Conservation (phyloP, 2,113 vertebrate species). For the Podilymbus podiceps region DNA sequence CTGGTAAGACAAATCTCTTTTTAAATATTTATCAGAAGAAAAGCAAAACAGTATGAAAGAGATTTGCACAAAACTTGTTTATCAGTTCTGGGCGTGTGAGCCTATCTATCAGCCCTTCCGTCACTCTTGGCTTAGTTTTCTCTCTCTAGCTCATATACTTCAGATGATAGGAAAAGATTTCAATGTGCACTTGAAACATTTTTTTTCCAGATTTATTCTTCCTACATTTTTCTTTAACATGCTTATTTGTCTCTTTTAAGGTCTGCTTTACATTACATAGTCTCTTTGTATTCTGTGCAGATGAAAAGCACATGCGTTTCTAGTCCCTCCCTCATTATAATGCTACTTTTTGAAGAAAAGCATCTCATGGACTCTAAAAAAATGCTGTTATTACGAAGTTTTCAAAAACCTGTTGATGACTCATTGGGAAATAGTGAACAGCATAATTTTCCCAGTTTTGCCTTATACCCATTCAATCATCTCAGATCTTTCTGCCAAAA, state of each 20-base stretch:
- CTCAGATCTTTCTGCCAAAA: not conserved
- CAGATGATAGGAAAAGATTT: conserved; percentile 3
- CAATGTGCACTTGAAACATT: not conserved
- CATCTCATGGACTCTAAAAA: not conserved
- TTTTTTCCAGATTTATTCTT: conserved; percentile 32
- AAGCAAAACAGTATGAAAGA: not conserved
- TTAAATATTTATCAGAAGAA: conserved; percentile 45
- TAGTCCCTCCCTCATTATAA: not conserved
- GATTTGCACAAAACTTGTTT: not conserved
- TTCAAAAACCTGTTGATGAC: conserved; percentile 20
- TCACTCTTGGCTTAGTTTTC: not conserved
- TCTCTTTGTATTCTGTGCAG: conserved; percentile 3
- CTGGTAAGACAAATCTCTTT: not conserved
- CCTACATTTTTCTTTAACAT: conserved; percentile 19
- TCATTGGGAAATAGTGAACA: not conserved
- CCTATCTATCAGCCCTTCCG: not conserved
- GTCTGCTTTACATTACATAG: not conserved
- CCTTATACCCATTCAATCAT: not conserved
- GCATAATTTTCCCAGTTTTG: not conserved
- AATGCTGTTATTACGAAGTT: not conserved
- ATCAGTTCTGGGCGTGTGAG: not conserved
- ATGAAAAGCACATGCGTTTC: conserved; percentile 18
- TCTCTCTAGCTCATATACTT: not conserved
- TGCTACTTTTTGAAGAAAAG: conserved; percentile 6
- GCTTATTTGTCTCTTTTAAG: conserved; percentile 4